These are phyloP conservation scores for Brachypalpus laphriformis DNA, from an alignment of 2,888 invertebrate species.

Conservation along the genomic window DNA sequence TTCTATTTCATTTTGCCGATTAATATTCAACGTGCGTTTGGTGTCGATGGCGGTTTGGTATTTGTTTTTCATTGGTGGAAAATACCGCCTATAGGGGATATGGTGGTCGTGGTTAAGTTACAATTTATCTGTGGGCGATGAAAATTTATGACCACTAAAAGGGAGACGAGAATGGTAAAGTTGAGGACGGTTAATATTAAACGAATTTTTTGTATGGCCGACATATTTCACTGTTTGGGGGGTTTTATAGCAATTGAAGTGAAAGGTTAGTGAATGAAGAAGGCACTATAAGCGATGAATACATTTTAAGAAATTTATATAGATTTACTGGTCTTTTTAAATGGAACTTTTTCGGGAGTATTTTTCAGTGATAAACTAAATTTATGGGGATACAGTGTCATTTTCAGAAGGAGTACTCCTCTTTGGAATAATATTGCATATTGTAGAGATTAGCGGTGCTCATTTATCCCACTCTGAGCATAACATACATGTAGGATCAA, in stretches of 20 bases:
- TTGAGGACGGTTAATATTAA: not conserved
- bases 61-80: not conserved
- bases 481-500: too few species aligned
- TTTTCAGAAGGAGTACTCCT: too few species aligned
- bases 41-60: not conserved
- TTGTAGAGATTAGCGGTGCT: too few species aligned
- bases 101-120: not conserved
- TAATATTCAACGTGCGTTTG: constrained; percentile 35
- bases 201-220: not conserved
- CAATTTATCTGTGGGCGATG: constrained; percentile 18
- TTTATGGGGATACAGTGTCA: too few species aligned
- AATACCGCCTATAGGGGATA: not conserved
- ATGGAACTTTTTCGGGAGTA: too few species aligned
- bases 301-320: not conserved
- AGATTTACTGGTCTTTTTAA: too few species aligned
- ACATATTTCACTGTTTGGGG: not conserved
- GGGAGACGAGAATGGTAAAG: not conserved
- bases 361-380: not conserved
- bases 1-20: constrained; percentile 19
- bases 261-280: not conserved
- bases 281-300: not conserved
- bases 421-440: too few species aligned
- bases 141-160: constrained; percentile 10
- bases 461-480: too few species aligned
- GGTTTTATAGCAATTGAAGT: not conserved